Conservation (phyloP, 1,140 invertebrate species). For the Zaprionus lachaisei region DNA sequence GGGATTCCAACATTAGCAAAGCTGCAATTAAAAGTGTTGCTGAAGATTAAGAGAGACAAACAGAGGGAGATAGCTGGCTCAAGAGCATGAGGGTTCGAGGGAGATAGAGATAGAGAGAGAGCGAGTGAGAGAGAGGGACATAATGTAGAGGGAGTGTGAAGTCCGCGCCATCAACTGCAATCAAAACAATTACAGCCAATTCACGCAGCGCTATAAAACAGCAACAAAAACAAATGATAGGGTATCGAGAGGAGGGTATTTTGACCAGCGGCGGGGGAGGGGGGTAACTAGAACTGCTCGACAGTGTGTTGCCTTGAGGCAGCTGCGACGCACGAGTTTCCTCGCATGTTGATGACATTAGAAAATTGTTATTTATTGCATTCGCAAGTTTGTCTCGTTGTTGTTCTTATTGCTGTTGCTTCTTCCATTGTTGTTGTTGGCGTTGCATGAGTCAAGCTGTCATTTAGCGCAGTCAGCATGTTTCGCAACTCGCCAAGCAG, state of each 20-base stretch:
- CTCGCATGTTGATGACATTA: slow-evolving; percentile 74
- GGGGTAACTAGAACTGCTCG: not conserved
- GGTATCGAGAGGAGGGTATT: not conserved
- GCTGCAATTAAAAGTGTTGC: slow-evolving; percentile 53
- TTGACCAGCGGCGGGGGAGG: not conserved
- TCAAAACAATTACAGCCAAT: slow-evolving; percentile 82
- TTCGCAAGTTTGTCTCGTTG: slow-evolving; percentile 65
- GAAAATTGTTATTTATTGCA: slow-evolving; percentile 82
- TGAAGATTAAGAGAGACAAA: slow-evolving; percentile 38
- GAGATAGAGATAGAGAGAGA: not conserved
- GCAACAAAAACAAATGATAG: slow-evolving; percentile 39
- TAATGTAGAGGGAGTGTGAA: slow-evolving; percentile 36
- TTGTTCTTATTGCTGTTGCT: slow-evolving; percentile 13
- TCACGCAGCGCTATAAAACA: slow-evolving; percentile 68
- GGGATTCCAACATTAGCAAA: slow-evolving; percentile 40
- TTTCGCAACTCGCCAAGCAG: slow-evolving; percentile 33
- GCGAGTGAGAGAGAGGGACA: slow-evolving; percentile 5
- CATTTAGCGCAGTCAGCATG: slow-evolving; percentile 44
- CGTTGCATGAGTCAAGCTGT: slow-evolving; percentile 37
- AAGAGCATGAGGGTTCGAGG: not conserved
- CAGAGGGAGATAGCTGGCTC: not conserved
- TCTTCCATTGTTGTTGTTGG: slow-evolving; percentile 13
- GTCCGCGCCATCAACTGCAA: slow-evolving; percentile 74
- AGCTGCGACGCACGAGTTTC: slow-evolving; percentile 39
- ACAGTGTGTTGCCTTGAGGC: slow-evolving; percentile 2